Base-by-base conservation (phyloP, 1,140 invertebrate genomes). In the Fragariocoptes setiger region DNA sequence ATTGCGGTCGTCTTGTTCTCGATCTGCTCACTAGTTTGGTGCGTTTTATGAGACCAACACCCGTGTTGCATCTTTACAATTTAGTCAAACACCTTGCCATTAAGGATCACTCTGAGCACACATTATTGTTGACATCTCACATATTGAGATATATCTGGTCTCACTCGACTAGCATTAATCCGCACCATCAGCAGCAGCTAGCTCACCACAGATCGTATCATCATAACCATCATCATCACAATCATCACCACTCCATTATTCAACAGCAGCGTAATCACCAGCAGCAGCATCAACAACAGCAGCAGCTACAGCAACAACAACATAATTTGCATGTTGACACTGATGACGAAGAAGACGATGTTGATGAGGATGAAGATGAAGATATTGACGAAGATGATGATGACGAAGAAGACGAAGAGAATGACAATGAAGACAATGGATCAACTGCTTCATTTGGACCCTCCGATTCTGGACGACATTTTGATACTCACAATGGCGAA, bases 91-190 rank as follows among this genome's bases (percentile, higher is more conserved):
- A 70, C 51, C 57, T 88, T 46, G 78, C 83, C 49, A 71, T 78
- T 0, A 76, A 76, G 49, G 74, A 82, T 48, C 80, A 88, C 52
- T 85, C 75, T 1, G 82, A 88, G 60, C 80, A 85, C 68, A 88
- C 78, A 48, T 62, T 86, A 37, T 78, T 75, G 53, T 61, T 86
- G 41, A 74, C 78, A 1, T 85, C 78, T 2, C 74, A 77, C 4
- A 54, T 88, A 25, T 77, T 78, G 37, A 80, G 83, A 52, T 71
- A 76, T 49, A 71, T 85, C 52, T 85, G 80, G 80, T 72, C 73
- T 3, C 68, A 72, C n/a, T 39, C 42, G n/a, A 17, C 39, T 4
- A 39, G 39, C 37, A 44, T 44, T 40, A 15, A 5, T 35, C 37
- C n/a, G n/a, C n/a, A 39, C 21, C 42, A 4, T 12, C 41, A 37